These are phyloP conservation scores for Arctia plantaginis DNA, from an alignment of 2,888 invertebrate genomes.

Conservation along the genomic window DNA sequence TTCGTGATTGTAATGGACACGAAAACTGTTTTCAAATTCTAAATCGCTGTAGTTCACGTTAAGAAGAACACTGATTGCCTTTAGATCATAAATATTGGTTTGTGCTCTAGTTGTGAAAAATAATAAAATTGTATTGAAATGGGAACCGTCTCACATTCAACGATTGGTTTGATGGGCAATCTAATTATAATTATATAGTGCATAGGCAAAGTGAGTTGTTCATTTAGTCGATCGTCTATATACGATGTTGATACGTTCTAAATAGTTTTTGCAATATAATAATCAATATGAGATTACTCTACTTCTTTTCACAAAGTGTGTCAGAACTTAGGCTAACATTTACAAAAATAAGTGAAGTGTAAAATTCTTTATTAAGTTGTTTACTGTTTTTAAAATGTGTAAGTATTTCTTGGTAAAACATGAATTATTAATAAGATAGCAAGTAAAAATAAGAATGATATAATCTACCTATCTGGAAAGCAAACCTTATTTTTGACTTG, in stretches of 20 bases:
- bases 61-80: neutral
- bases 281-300: neutral
- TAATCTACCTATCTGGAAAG: too few relatives aligned
- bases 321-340: neutral
- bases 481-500: too few relatives aligned
- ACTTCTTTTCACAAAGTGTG: neutral
- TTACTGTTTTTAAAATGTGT: neutral
- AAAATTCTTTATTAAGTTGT: neutral
- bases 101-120: constrained; percentile 1
- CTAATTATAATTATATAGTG: neutral
- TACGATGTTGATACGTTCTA: neutral
- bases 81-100: neutral
- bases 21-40: neutral
- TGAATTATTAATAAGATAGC: neutral
- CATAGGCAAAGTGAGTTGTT: neutral
- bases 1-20: neutral
- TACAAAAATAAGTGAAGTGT: neutral
- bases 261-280: neutral
- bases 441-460: neutral
- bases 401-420: neutral
- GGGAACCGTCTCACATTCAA: neutral
- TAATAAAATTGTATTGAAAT: neutral
- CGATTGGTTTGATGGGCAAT: neutral
- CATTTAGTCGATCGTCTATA: neutral
- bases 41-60: neutral